These are phyloP conservation scores for Oscheius sp. DNA, from an alignment of 1,140 invertebrate species.

Conservation along the genomic window DNA sequence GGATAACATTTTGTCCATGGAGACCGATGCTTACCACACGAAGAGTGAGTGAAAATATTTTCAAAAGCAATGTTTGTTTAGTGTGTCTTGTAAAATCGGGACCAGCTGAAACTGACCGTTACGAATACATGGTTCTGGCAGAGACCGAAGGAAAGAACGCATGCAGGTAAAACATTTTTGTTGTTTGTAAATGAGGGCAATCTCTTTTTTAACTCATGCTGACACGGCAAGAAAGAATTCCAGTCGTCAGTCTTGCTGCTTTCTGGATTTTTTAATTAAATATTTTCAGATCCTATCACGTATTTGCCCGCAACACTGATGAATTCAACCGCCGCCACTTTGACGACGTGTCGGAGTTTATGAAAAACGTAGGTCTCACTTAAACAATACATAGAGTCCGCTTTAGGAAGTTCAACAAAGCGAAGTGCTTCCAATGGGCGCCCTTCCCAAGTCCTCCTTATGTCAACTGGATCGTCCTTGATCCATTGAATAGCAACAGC, in stretches of 20 bases:
- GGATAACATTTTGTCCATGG: constrained; percentile 14
- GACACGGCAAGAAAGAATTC: no score
- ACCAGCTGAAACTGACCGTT: constrained; percentile 30
- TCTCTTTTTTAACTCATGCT: no score
- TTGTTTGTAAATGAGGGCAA: background rate
- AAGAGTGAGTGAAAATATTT: constrained; percentile 17
- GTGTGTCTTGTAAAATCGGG: constrained; percentile 41
- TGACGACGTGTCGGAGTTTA: constrained; percentile 40
- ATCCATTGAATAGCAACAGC: background rate
- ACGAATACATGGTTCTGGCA: constrained; percentile 40
- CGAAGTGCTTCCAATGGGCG: constrained; percentile 18
- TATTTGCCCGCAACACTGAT: constrained; percentile 39
- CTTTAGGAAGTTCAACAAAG: constrained; percentile 14
- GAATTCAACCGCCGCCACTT: constrained; percentile 39
- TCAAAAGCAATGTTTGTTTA: background rate
- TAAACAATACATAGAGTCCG: background rate
- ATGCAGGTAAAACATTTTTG: constrained; percentile 12
- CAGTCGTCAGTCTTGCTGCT: no score
- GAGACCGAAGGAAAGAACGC: constrained; percentile 38
- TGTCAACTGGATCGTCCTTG: constrained; percentile 18
- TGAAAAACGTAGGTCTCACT: constrained; percentile 27
- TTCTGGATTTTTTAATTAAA: no score
- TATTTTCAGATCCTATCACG: constrained; percentile 36
- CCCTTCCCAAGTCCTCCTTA: constrained; percentile 22
- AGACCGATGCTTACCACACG: constrained; percentile 24